Base-by-base conservation (phyloP, 2,113 vertebrate species). In the Elachura formosa region DNA sequence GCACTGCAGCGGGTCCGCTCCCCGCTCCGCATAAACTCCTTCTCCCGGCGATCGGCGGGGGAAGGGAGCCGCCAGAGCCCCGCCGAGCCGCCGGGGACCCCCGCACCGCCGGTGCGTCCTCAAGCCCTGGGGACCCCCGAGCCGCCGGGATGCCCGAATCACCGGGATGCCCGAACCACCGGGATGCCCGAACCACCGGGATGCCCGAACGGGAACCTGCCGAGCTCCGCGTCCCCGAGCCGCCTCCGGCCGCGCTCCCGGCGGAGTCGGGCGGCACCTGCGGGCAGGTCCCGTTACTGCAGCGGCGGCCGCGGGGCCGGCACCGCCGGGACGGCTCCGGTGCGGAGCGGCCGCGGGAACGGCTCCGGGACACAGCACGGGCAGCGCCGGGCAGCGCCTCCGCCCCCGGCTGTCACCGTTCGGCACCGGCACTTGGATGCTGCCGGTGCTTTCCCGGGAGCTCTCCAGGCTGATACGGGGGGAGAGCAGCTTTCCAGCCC, bases 201-300 rank as follows among this genome's bases (percentile, higher is more conserved):
- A 24, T 13, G n/a, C n/a, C n/a, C n/a, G 43, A 45, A 19, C 8
- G 17, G 43, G 43, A 21, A 24, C 49, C 43, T 13, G 20, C 54
- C 33, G 25, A 12, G 29, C 38, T 40, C 6, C 59, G 49, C 12
- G 34, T 48, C 59, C 24, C 54, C 13, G 51, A 28, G 72, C 52
- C 28, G 84, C 75, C 58, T 33, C 54, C 94, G 86, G 69, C 84
- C 93, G 95, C 28, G 87, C 87, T 91, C 54, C 90, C 94, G 88
- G 76, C 93, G 97, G 97, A 89, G 93, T 96, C 87, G 93, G 95
- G 94, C 93, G 97, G 90, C 97, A 95, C 75, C 97, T 97, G 87
- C 96, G 95, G 95, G 93, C 85, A 24, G 68, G 12, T 23, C 54
- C 81, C 59, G 93, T 88, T 34, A 84, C 91, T 96, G 95, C 95